These are phyloP conservation scores for Gorsachius goisagi DNA, from an alignment of 2,113 vertebrate species.

Conservation along the genomic window DNA sequence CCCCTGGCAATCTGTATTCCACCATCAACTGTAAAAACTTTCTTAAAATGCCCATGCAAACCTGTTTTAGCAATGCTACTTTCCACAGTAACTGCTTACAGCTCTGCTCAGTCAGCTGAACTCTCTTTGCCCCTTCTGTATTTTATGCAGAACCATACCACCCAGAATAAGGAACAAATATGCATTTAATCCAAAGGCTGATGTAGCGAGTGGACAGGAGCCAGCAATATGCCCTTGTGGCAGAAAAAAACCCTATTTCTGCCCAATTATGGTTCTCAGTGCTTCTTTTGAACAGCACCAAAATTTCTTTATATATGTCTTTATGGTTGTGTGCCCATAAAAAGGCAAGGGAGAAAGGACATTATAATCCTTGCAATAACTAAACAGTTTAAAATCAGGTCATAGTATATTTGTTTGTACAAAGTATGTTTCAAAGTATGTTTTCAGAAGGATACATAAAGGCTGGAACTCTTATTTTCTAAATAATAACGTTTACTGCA, in stretches of 20 bases:
- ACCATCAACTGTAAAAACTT: background rate
- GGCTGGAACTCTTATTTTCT: background rate
- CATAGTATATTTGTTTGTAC: background rate
- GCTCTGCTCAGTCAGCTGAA: background rate
- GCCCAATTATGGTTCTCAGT: background rate
- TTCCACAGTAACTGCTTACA: background rate
- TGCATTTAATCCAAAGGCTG: background rate
- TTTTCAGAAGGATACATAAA: background rate
- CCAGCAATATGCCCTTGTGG: background rate
- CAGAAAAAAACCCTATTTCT: background rate
- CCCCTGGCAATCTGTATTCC: background rate
- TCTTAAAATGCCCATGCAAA: background rate
- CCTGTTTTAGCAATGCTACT: background rate
- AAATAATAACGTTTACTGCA: background rate
- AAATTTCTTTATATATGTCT: background rate
- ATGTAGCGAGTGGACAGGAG: background rate
- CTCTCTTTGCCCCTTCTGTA: background rate
- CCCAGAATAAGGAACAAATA: background rate
- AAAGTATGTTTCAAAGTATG: background rate
- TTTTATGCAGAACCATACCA: background rate
- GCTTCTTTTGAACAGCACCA: background rate
- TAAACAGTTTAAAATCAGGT: background rate
- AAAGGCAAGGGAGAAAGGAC: background rate
- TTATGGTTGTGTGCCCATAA: background rate
- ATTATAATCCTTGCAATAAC: background rate